Percentiles rank a stretch among this genome's conserved stretches.
phyloP scores from a whole-genome alignment of 2,888 invertebrate genomes.

The Chymomyza amoena region DNA sequence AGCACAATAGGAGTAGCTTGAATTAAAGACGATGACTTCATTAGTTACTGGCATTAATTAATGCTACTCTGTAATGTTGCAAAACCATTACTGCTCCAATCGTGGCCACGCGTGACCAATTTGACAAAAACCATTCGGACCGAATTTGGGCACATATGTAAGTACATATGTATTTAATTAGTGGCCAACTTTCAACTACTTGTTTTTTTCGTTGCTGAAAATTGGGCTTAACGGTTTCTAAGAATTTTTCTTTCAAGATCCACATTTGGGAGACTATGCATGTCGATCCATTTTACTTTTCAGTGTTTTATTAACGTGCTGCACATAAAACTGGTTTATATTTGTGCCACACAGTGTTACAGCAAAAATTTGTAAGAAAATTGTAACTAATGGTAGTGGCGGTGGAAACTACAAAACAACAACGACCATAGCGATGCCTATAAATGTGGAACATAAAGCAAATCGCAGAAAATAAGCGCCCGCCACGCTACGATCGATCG shows the following conservation, averaged over 20 bases:
- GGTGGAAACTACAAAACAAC: conserved; percentile 37
- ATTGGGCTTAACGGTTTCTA: conserved; percentile 22
- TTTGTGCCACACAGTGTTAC: conserved; percentile 38
- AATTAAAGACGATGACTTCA: background rate
- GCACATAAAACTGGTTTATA: conserved; percentile 55
- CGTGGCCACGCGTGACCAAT: conserved; percentile 30
- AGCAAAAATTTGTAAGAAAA: background rate
- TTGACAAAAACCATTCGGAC: conserved; percentile 6
- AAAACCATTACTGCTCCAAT: background rate
- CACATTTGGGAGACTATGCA: background rate
- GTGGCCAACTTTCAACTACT: conserved; percentile 1
- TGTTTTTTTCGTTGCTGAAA: background rate
- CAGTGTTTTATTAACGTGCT: conserved; percentile 17
- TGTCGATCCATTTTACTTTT: conserved; percentile 19
- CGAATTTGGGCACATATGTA: conserved; percentile 11
- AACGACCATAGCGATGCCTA: conserved; percentile 38
- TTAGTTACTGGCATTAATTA: background rate
- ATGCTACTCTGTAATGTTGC: background rate
- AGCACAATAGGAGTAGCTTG: conserved; percentile 49
- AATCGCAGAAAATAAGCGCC: conserved; percentile 59
- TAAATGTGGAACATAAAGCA: conserved; percentile 71
- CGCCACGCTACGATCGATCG: conserved; percentile 48
- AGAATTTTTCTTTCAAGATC: conserved; percentile 20
- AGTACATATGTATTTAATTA: conserved; percentile 7
- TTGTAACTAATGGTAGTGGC: background rate